A percentile compares a stretch with the other conserved stretches of the same genome.
phyloP scores from a whole-genome alignment of 1,140 invertebrate genomes.

The Pseudomyrmex concolor region DNA sequence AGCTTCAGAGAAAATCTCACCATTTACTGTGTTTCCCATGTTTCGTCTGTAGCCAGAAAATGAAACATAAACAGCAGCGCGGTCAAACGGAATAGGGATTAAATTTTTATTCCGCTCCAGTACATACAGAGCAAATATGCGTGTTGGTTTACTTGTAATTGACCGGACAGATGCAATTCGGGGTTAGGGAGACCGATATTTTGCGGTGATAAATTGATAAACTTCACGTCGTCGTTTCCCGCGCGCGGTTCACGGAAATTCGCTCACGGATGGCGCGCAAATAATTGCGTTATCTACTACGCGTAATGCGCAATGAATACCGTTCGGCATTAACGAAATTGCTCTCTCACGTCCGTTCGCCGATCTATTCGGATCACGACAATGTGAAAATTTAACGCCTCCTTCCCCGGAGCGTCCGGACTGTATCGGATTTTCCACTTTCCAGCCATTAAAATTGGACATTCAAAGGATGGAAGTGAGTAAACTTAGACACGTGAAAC shows the following conservation, averaged over 20 bases:
- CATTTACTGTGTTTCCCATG: neutral
- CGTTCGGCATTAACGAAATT: slow-evolving; percentile 69
- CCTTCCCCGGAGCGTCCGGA: neutral
- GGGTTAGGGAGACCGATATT: slow-evolving; percentile 43
- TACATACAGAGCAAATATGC: slow-evolving; percentile 6
- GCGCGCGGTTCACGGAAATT: slow-evolving; percentile 15
- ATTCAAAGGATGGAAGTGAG: slow-evolving; percentile 7
- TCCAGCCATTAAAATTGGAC: slow-evolving; percentile 49
- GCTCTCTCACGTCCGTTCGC: slow-evolving; percentile 64
- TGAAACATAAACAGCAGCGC: neutral
- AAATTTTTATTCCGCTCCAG: neutral
- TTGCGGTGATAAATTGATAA: slow-evolving; percentile 55
- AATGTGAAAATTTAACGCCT: slow-evolving; percentile 53
- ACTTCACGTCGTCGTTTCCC: slow-evolving; percentile 19
- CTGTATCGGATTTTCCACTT: slow-evolving; percentile 41
- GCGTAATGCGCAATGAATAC: slow-evolving; percentile 72
- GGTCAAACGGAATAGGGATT: slow-evolving; percentile 6
- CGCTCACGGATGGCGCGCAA: slow-evolving; percentile 64
- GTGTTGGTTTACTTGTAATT: slow-evolving; percentile 30
- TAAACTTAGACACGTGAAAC: slow-evolving; percentile 5
- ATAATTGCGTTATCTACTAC: slow-evolving; percentile 73
- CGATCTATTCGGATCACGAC: slow-evolving; percentile 69
- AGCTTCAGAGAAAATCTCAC: neutral
- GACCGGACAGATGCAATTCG: slow-evolving; percentile 1
- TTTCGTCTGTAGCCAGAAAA: neutral